Percentiles rank a stretch among this genome's conserved stretches.
phyloP scores from a whole-genome alignment of 2,113 vertebrate genomes.

The Meriones unguiculatus region DNA sequence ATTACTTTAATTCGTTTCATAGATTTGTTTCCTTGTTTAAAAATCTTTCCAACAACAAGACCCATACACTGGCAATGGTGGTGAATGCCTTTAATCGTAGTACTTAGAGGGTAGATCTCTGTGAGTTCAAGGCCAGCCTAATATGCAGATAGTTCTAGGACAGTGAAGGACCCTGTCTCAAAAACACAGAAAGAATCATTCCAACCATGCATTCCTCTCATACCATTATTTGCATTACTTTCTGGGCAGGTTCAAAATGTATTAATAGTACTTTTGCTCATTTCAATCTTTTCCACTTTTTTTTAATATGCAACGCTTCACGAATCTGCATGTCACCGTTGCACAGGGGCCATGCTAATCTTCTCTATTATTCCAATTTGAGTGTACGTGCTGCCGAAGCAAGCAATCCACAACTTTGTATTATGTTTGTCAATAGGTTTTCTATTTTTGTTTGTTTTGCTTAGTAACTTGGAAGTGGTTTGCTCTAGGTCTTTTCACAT shows the following conservation, averaged over 20 bases:
- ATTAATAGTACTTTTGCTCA: not conserved
- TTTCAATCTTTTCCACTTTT: not conserved
- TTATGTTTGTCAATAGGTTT: not conserved
- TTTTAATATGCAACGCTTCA: too few species aligned
- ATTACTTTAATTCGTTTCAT: not conserved
- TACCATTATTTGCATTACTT: conserved; percentile 33
- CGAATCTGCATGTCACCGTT: too few species aligned
- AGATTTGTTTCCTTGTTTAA: not conserved
- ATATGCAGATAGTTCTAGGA: too few species aligned
- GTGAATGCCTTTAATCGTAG: too few species aligned
- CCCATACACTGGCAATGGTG: too few species aligned
- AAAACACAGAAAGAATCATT: not conserved
- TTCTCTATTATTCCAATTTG: too few species aligned
- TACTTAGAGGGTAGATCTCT: too few species aligned
- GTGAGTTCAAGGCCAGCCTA: too few species aligned
- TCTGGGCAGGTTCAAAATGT: not conserved
- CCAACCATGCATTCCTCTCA: not conserved
- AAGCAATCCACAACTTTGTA: not conserved
- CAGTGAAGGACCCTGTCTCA: too few species aligned
- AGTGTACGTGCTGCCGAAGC: too few species aligned
- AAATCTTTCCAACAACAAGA: not conserved
- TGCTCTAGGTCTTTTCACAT: not conserved
- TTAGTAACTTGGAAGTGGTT: not conserved
- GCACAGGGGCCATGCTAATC: too few species aligned
- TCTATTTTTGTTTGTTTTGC: not conserved